Base-by-base conservation (phyloP, 2,888 invertebrate species). In the Pollenia amentaria region DNA sequence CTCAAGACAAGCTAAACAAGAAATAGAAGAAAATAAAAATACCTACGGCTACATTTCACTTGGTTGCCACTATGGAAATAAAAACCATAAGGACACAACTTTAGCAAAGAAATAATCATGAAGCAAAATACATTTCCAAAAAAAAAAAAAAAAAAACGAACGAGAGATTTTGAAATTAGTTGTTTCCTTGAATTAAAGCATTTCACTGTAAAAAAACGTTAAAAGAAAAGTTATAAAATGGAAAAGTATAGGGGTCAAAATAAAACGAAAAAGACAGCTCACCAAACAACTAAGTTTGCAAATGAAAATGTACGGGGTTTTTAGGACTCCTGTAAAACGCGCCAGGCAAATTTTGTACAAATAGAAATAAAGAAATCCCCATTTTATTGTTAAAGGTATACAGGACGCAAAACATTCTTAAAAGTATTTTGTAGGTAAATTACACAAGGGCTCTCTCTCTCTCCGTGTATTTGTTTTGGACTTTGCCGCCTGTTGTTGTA, bases 1-100 rank as follows among this genome's bases (percentile, higher is more conserved):
- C 65, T 44, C 57, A 44, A 65, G 75, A 76, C 70, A 65, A 72
- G 70, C 42, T 44, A 44, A 77, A 57, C 42, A 77, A 46, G 40
- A 16, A 53, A 48, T 1, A 67, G 53, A 76, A 29, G 48, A 12
- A 40, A 65, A 70, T n/a, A 42, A 42, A 79, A 80, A 85, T 86
- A 87, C 87, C 84, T 84, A 46, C 42, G 80, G 87, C 80, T 48
- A 77, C 38, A 76, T 73, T 84, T 67, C 64, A 73, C 48, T 80
- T 80, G 16, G 48, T 80, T 80, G 16, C 42, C 73, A 40, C 14
- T 60, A 21, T 69, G 67, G 76, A 81, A 67, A 80, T 81, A 69
- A 77, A 84, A 80, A 67, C 76, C 84, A 85, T 85, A 78, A 87
- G 87, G 84, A 87, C 55, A 86, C 87, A 85, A 85, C 79, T 84